A percentile compares a stretch with the other conserved stretches of the same genome.
Conservation (phyloP, 1,140 invertebrate genomes). For the Scaptomyza graminum region DNA sequence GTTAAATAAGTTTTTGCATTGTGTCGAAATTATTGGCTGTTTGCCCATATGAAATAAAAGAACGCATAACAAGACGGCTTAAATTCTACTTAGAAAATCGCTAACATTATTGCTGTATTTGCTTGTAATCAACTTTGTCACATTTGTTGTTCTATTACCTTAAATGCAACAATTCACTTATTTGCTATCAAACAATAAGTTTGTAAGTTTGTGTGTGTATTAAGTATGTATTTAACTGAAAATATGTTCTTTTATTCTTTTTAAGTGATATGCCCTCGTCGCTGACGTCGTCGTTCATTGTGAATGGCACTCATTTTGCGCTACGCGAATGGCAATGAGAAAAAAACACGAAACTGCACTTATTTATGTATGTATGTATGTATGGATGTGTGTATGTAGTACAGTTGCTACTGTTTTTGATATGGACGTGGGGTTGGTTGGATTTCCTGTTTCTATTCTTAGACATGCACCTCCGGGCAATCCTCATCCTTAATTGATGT, state of each 20-base stretch:
- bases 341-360: conserved; percentile 38
- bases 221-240: conserved; percentile 35
- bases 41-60: conserved; percentile 46
- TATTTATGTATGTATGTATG: not conserved
- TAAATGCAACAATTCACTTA: conserved; percentile 80
- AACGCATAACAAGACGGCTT: conserved; percentile 66
- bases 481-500: conserved; percentile 87
- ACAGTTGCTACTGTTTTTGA: conserved; percentile 28
- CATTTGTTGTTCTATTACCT: conserved; percentile 35
- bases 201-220: conserved; percentile 30
- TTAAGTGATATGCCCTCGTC: conserved; percentile 44
- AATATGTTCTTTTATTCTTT: conserved; percentile 23
- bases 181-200: conserved; percentile 69
- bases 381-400: not conserved
- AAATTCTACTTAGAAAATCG: conserved; percentile 68
- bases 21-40: conserved; percentile 33
- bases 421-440: conserved; percentile 28
- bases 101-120: conserved; percentile 62
- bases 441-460: conserved; percentile 23
- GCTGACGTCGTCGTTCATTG: conserved; percentile 31
- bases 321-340: conserved; percentile 68
- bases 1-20: conserved; percentile 32
- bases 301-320: conserved; percentile 73
- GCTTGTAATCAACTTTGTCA: conserved; percentile 47
- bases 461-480: conserved; percentile 83